Conservation (phyloP, 64 coral and sea anemone species). For the Actinia equina region DNA sequence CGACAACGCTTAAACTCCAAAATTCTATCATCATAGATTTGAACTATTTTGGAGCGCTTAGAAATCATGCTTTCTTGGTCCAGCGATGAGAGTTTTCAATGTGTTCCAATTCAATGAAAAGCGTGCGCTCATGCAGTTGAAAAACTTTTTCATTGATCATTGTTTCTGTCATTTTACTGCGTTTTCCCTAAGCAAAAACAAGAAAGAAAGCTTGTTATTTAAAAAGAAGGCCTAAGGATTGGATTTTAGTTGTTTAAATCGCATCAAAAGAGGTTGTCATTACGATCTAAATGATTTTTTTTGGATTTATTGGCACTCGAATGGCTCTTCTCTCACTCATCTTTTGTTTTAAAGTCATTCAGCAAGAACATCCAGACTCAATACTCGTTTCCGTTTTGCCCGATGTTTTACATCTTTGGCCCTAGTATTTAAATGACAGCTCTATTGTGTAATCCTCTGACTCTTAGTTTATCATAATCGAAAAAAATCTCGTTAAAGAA, state of each 20-base stretch:
- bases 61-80: not conserved
- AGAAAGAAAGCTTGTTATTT: not conserved
- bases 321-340: not conserved
- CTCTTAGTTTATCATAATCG: not conserved
- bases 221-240: not conserved
- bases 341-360: not conserved
- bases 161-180: not conserved
- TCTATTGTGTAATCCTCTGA: not conserved
- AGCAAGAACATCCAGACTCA: not conserved
- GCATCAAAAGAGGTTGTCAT: not conserved
- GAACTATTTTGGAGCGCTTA: not conserved
- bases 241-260: not conserved
- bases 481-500: not conserved
- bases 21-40: not conserved
- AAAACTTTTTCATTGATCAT: not conserved
- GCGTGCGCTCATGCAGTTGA: slow-evolving; percentile 3
- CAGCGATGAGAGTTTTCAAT: not conserved
- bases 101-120: slow-evolving; percentile 2
- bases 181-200: not conserved
- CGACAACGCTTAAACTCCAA: not conserved
- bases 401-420: not conserved
- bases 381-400: not conserved
- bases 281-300: not conserved
- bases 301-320: not conserved
- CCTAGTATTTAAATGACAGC: not conserved